Percentiles rank a stretch among this genome's conserved stretches.
phyloP scores from a whole-genome alignment of 2,113 vertebrate genomes.

The Arothron firmamentum region DNA sequence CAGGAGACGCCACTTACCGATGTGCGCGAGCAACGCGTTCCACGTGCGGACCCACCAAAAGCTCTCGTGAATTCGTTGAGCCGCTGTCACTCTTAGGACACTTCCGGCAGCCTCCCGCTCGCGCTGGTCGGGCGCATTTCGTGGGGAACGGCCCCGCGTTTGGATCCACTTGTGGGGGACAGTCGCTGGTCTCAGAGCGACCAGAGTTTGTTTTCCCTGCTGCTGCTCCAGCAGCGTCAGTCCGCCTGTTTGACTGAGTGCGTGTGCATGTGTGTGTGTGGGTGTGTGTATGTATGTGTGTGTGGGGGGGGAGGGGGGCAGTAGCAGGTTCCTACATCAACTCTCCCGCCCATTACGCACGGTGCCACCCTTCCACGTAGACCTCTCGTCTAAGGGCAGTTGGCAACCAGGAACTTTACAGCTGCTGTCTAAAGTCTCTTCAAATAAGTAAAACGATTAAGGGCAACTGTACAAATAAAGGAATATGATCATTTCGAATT shows the following conservation, averaged over 20 bases:
- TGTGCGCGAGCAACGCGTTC: constrained; percentile 17
- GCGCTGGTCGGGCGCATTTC: constrained; percentile 36
- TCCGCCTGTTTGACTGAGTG: constrained; percentile 26
- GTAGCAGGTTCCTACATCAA: constrained; percentile 61
- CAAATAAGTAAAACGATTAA: no score
- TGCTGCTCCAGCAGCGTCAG: constrained; percentile 7
- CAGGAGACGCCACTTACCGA: constrained; percentile 39
- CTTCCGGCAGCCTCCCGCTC: constrained; percentile 16
- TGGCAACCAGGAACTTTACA: neutral
- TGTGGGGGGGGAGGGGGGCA: constrained; percentile 31
- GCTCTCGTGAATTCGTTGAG: constrained; percentile 20
- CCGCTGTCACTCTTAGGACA: constrained; percentile 34
- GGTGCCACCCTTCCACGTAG: constrained; percentile 23
- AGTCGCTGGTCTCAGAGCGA: constrained; percentile 11
- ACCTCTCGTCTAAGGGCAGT: neutral
- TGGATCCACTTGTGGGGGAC: constrained; percentile 6
- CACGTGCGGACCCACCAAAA: constrained; percentile 48
- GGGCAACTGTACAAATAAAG: no score
- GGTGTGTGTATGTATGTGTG: constrained; percentile 5
- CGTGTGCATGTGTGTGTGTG: neutral
- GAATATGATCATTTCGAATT: no score
- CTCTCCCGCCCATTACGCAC: constrained; percentile 48
- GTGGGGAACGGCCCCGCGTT: constrained; percentile 26
- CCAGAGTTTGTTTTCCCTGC: constrained; percentile 17
- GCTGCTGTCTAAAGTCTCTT: no score